Base-by-base conservation (phyloP, 2,888 invertebrate genomes). In the Sclerodermus sp. region DNA sequence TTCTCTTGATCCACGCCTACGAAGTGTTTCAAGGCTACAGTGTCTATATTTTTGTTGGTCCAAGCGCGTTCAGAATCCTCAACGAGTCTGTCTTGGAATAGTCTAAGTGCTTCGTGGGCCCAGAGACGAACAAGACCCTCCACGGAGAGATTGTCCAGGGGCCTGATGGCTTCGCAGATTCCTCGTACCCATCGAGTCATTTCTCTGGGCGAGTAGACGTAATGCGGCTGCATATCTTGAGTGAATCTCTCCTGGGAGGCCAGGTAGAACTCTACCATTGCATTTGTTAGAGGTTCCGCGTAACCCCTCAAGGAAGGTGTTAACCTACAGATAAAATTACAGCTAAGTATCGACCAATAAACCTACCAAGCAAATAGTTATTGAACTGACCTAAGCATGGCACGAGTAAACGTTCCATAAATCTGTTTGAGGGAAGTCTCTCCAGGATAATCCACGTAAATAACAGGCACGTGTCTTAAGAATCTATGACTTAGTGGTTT, bases 161-260 rank as follows among this genome's bases (percentile, higher is more conserved):
- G 98, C 55, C 96, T 86, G 56, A 99, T 93, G 9, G 99, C 99
- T 81, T 99, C 99, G 77, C 96, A 97, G 64, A 99, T 99, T 58
- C 99, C 99, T 55, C 99, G 86, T 47, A 99, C 98, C 99, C 99
- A 99, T 73, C 99, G 83, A 0, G 99, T 99, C 95, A 99, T 94
- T 81, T 99, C 99, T 71, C 94, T 85, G 9, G 99, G 99, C 49
- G 97, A 97, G 82, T 99, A 99, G 0, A 99, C 97, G 78, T 99
- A 99, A 80, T 99, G 99, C 1, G 99, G 99, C 79, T 99, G 99
- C 95, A 98, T 98, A 79, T 99, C 99, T 80, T 98, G 98, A 0
- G 99, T 99, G 79, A 99, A 99, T 46, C 90, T 85, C 77, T 98
- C 98, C 82, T 99, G 98, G 4, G 97, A 97, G 5, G 90, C 87